Base-by-base conservation (phyloP, 2,797 vertebrate genomes). In the Coregonus ussuriensis region DNA sequence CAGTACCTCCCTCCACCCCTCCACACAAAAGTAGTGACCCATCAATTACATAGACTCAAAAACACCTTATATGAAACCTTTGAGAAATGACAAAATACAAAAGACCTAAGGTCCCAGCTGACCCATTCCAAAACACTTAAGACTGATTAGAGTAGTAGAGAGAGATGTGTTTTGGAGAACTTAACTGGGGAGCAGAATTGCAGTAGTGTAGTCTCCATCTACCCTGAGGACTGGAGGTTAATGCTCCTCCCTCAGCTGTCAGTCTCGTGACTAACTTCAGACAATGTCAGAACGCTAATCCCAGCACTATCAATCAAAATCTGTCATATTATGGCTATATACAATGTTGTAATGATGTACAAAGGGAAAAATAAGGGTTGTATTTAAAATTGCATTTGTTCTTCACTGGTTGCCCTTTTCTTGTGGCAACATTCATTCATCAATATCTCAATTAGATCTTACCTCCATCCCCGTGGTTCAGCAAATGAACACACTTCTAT, bases 231-330 rank as follows among this genome's bases (percentile, higher is more conserved):
- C 25, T 25, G 25, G 25, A 25, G 88, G 85, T 87, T 88, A 86
- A 89, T 84, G 81, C 72, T 77, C 77, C 73, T 79, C 37, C 69
- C 82, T 82, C 77, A 51, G 79, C 2, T 2, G 82, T 79, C 73
- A 86, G 78, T 11, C n/a, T 71, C 75, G 75, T 67, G 72, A 79
- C 79, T 76, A 88, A 88, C 68, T 83, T 88, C 65, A 89, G 85
- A 85, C 81, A 68, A 76, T 41, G 69, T 81, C 71, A 77, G 78
- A 74, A 76, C 76, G 51, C 81, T 92, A 89, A 91, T 91, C 88
- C 88, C 74, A 41, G 80, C 77, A 75, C 81, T 11, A 33, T 33
- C 31, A 33, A 33, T 33, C 31, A 33, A 33, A 33, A 33, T 33
- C 31, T 25, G 25, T 25, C 25, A 25, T 25, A 25, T 25, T 25